Evolutionary conservation across 2,888 invertebrate species (phyloP).

Genomic region (Parthenolecanium corni): DNA sequence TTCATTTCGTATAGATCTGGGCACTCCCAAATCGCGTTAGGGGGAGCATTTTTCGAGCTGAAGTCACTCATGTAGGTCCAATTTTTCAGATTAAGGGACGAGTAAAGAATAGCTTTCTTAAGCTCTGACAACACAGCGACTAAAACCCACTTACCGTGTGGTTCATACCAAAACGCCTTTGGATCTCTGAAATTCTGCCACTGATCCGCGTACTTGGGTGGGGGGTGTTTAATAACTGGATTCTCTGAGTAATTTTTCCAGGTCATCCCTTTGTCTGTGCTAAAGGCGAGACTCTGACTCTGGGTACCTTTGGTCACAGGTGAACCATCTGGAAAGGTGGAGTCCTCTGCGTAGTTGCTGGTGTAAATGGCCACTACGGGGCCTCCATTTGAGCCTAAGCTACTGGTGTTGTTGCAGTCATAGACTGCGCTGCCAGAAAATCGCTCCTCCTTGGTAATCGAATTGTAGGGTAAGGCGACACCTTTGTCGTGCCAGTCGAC

Average conservation of each 20-base stretch:
- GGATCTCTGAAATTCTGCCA: conserved; percentile 43
- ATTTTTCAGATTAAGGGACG: conserved; percentile 38
- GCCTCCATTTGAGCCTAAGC: too few species aligned
- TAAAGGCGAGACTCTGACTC: conserved; percentile 37
- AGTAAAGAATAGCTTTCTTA: conserved; percentile 40
- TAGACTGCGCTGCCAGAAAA: conserved; percentile 44
- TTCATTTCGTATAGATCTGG: conserved; percentile 43
- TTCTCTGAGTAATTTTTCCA: conserved; percentile 37
- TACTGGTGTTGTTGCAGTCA: conserved; percentile 39
- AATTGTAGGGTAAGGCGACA: conserved; percentile 43
- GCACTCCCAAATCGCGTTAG: conserved; percentile 46
- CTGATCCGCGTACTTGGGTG: conserved; percentile 36
- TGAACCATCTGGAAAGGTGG: neutral
- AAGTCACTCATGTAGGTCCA: conserved; percentile 39
- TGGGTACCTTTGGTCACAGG: conserved; percentile 26
- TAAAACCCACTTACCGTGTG: conserved; percentile 41
- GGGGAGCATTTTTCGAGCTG: conserved; percentile 39
- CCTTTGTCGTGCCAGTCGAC: conserved; percentile 42
- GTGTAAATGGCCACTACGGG: conserved; percentile 21
- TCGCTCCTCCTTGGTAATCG: conserved; percentile 38
- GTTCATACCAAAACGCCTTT: conserved; percentile 42
- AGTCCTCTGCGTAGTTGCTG: neutral
- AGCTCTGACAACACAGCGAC: conserved; percentile 35
- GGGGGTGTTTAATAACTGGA: conserved; percentile 36
- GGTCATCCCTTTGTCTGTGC: conserved; percentile 38